Base-by-base conservation (phyloP, 2,888 invertebrate species). In the Minunthozetes semirufus region DNA sequence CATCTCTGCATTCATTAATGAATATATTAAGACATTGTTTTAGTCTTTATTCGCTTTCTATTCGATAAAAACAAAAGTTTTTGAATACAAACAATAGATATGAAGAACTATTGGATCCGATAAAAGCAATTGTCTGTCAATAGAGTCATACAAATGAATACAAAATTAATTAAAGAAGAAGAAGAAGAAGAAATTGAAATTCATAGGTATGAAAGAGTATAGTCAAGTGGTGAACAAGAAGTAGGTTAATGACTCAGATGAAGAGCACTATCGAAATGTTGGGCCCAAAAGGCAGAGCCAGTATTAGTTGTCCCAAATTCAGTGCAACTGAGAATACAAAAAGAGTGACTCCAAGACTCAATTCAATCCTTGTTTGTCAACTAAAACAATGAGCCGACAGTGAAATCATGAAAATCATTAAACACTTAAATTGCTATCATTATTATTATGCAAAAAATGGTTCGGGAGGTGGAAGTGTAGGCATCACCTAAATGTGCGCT, bases 331-430 rank as follows among this genome's bases (percentile, higher is more conserved):
- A 56, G 22, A 56, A 22, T 3, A 56, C 19, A 56, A 22, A 22
- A 27, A 27, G 13, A 27, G 25, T 27, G 19, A 15, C 53, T 53
- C 11, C 27, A 59, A 19, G 29, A 13, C 13, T 6, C 59, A 59
- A 59, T 59, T 22, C 66, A 66, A n/a, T 66, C 66, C 66, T 66
- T 66, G 66, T 66, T 66, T 66, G 66, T 66, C 66, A 66, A 66
- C 66, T 29, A 15, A 66, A 38, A 66, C 66, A 66, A 66, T 66
- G 38, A 66, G 38, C 66, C 66, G 66, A 66, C 66, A 66, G 66
- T 66, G 66, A 66, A 66, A 66, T 66, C 66, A 66, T 38, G 19
- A 38, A n/a, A 66, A 33, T 66, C n/a, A 66, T 66, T 66, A 66
- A 59, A 33, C 66, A 66, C 38, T 66, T 19, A 66, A 66, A 33